Percentiles rank a stretch among this genome's conserved stretches.
These are phyloP conservation scores for Bombus polaris DNA, from an alignment of 1,140 invertebrate genomes.

Conservation along the genomic window DNA sequence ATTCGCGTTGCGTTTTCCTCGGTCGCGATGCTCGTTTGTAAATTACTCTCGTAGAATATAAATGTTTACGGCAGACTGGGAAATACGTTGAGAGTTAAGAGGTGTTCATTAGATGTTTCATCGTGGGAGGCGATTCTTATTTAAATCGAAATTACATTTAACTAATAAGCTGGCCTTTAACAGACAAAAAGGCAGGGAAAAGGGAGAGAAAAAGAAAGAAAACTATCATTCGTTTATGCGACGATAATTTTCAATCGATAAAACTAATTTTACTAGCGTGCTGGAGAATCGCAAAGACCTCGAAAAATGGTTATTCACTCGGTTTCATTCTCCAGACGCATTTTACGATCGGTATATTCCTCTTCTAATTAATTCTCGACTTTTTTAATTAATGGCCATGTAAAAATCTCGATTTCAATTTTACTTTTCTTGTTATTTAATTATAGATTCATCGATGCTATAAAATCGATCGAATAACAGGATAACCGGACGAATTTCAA, in stretches of 20 bases:
- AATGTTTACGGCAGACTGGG: not conserved
- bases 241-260: not conserved
- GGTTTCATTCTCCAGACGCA: not conserved
- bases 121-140: not conserved
- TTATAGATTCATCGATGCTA: slow-evolving; percentile 8
- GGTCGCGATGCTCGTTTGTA: slow-evolving; percentile 24
- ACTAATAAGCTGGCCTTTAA: not conserved
- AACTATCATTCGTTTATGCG: not conserved
- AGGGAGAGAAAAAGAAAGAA: not conserved
- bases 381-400: not conserved
- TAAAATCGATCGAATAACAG: slow-evolving; percentile 13
- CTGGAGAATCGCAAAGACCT: no score
- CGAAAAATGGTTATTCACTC: no score
- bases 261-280: not conserved
- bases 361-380: not conserved
- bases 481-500: slow-evolving; percentile 14
- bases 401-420: not conserved
- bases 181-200: no score
- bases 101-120: not conserved
- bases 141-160: slow-evolving; percentile 5
- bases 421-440: not conserved
- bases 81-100: not conserved
- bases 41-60: slow-evolving; percentile 20
- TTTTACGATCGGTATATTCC: not conserved
- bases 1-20: slow-evolving; percentile 26